Evolutionary conservation across 2,797 vertebrate genomes (phyloP).

Genomic region (Vultur gryphus): DNA sequence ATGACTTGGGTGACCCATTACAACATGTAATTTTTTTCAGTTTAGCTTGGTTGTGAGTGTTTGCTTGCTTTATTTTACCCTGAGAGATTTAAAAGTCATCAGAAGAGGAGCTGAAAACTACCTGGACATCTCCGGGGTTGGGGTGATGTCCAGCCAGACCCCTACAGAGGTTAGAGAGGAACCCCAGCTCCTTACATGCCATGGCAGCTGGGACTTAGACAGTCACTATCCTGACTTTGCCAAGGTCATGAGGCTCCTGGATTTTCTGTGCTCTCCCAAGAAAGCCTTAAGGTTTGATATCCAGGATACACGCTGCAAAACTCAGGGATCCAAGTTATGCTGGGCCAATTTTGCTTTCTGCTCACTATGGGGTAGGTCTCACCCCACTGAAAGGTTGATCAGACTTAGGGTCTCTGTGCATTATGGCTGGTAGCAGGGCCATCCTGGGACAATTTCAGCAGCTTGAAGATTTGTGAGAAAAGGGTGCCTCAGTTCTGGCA

Average conservation of each 20-base stretch:
- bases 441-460: background rate
- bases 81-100: background rate
- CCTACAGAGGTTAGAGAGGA: background rate
- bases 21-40: background rate
- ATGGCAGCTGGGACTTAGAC: background rate
- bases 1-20: background rate
- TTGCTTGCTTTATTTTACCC: background rate
- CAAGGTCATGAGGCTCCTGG: background rate
- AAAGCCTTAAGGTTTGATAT: background rate
- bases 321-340: background rate
- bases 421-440: background rate
- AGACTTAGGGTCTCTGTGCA: background rate
- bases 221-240: background rate
- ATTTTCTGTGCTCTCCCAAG: background rate
- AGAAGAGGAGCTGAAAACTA: background rate
- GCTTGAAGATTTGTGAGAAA: background rate
- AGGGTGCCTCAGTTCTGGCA: background rate
- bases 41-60: background rate
- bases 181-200: background rate
- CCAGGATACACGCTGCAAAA: background rate
- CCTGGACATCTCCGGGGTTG: fast-evolving
- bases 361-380: background rate
- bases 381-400: background rate
- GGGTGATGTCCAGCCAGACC: background rate
- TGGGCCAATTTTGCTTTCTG: background rate